Base-by-base conservation (phyloP, 53 echinoderm and acorn worm genomes). In the Apostichopus leukothele region DNA sequence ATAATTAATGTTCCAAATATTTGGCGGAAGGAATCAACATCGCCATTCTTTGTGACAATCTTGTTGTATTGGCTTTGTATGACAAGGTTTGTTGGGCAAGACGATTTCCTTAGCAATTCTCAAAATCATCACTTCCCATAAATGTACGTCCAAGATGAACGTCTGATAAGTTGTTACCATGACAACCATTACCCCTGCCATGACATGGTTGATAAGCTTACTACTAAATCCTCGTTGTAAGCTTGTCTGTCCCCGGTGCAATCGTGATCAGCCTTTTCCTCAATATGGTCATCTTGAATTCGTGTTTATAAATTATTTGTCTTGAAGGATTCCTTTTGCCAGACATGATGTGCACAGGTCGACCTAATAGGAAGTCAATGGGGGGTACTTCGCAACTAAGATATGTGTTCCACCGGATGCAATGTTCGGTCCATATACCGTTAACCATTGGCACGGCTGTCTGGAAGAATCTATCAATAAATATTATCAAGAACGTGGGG, bases 231-330 rank as follows among this genome's bases (percentile, higher is more conserved):
- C 71, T 71, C 50, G 81, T 54, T 54, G 12, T 7, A 54, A 22
- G 22, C 22, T 52, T 18, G 55, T 25, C 59, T 81, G 53, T 18
- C 55, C 51, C 79, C 81, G 55, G 21, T 55, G 12, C 12, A 5
- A 81, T 81, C 81, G 54, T 54, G 81, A 55, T 54, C 54, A 39
- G 79, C 25, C 54, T 54, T 71, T 81, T 54, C 81, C 81, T 81
- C 81, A 59, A 13, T 59, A 52, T 12, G 55, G n/a, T 81, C 55
- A 55, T 81, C 71, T 71, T 22, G 50, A 81, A 81, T 59, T 59
- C 52, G 55, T 81, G 81, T 81, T 81, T 81, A 81, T 81, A 81
- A 81, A 81, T 12, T 81, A 54, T 81, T 81, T 81, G 81, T 81
- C 81, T 81, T 79, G 50, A 4, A 52, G n/a, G 81, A 52, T 51